Percentiles rank a stretch among this genome's conserved stretches.
phyloP scores from a whole-genome alignment of 2,113 vertebrate genomes.

The Anas platyrhynchos region DNA sequence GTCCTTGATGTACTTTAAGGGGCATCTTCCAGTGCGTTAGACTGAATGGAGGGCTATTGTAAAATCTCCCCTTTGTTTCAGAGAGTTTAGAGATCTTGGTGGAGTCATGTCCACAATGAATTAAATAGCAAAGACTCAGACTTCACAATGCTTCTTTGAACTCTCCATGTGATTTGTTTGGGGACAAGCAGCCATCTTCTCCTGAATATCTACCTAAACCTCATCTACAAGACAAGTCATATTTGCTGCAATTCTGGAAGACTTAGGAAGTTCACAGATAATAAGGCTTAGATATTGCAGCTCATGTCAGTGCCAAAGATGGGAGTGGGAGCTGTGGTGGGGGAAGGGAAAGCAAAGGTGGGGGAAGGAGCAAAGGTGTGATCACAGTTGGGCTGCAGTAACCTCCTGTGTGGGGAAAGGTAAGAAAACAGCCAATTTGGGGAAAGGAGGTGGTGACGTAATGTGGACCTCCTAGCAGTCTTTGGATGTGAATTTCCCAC shows the following conservation, averaged over 20 bases:
- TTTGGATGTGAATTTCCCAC: not conserved
- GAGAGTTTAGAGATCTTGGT: not conserved
- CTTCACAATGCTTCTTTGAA: not conserved
- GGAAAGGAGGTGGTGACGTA: not conserved
- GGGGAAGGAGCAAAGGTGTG: not conserved
- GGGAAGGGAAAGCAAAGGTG: too few relatives aligned
- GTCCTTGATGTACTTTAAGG: not conserved
- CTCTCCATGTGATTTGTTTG: not conserved
- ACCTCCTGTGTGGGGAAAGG: not conserved
- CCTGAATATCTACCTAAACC: not conserved
- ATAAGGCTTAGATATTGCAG: not conserved
- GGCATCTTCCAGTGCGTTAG: not conserved
- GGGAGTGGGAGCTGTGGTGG: not conserved
- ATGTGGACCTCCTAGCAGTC: not conserved
- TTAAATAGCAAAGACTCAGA: not conserved
- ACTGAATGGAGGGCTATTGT: not conserved
- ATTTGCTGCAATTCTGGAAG: not conserved
- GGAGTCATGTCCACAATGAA: not conserved
- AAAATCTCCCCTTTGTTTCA: not conserved
- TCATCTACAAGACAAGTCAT: not conserved
- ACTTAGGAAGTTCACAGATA: not conserved
- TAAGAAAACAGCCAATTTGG: not conserved
- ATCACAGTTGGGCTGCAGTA: fast-evolving
- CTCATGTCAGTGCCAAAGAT: not conserved
- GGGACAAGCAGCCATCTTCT: not conserved